A percentile compares a stretch with the other conserved stretches of the same genome.
These are phyloP conservation scores for Fringilla coelebs DNA, from an alignment of 2,797 vertebrate genomes.

Conservation along the genomic window DNA sequence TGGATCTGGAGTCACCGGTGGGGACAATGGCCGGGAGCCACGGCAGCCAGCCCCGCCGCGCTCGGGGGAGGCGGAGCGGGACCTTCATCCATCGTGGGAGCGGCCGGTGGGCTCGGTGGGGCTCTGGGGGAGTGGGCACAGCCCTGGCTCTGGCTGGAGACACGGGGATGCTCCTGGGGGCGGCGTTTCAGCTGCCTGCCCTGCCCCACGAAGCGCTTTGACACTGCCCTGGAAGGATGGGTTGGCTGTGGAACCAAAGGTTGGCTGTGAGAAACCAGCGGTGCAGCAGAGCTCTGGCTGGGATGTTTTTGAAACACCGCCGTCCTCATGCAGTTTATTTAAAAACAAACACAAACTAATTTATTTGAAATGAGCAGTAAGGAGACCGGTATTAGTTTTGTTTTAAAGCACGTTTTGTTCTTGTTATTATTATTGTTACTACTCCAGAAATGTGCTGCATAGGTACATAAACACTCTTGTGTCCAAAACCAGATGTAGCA, in stretches of 20 bases:
- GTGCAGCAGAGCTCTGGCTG: not conserved
- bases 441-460: not conserved
- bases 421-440: not conserved
- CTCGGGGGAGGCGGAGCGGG: not conserved
- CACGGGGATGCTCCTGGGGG: not conserved
- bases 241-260: slow-evolving; percentile 49
- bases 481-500: slow-evolving; percentile 47
- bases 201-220: not conserved
- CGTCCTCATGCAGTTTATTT: not conserved
- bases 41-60: not conserved
- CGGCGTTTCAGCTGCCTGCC: not conserved
- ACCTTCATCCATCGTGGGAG: slow-evolving; percentile 16
- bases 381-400: not conserved
- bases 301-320: not conserved
- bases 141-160: not conserved
- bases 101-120: slow-evolving; percentile 7
- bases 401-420: not conserved
- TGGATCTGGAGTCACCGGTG: not conserved
- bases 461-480: slow-evolving; percentile 14
- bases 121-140: not conserved
- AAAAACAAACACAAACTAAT: not conserved
- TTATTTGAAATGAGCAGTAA: not conserved
- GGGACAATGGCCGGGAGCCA: slow-evolving; percentile 11
- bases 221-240: not conserved
- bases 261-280: not conserved